Evolutionary conservation across 1,140 invertebrate species (phyloP).

Genomic region (Drosophila lowei): DNA sequence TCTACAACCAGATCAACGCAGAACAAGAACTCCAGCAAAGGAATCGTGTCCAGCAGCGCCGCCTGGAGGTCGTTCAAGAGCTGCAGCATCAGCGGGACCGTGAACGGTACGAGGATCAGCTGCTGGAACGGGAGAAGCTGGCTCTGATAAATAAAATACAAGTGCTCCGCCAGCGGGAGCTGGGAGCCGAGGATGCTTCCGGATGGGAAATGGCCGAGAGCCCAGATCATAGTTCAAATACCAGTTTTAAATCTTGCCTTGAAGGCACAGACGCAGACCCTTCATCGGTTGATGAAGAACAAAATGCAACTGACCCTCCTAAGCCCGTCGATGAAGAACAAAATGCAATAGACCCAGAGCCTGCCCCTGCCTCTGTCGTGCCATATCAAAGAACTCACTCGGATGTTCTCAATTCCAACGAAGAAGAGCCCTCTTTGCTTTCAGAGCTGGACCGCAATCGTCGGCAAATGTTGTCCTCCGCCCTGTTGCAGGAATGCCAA

Average conservation of each 20-base stretch:
- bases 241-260: constrained; percentile 53
- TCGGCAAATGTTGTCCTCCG: constrained; percentile 46
- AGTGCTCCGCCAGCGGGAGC: constrained; percentile 5
- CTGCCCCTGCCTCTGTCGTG: background rate
- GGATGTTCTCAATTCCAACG: constrained; percentile 54
- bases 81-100: constrained; percentile 36
- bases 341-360: background rate
- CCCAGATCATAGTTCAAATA: constrained; percentile 48
- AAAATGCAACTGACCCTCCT: no score
- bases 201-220: constrained; percentile 7
- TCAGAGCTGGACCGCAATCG: constrained; percentile 47
- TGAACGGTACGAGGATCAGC: constrained; percentile 51
- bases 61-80: constrained; percentile 50
- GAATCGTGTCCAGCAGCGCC: constrained; percentile 51
- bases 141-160: constrained; percentile 9
- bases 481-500: constrained; percentile 47
- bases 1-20: constrained; percentile 45
- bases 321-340: background rate
- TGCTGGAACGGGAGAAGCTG: constrained; percentile 22
- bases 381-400: constrained; percentile 21
- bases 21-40: constrained; percentile 52
- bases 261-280: constrained; percentile 19
- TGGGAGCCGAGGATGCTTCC: background rate
- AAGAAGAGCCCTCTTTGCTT: background rate
- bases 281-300: no score